Conservation (phyloP, 2,888 invertebrate genomes). For the Bimastos eiseni region DNA sequence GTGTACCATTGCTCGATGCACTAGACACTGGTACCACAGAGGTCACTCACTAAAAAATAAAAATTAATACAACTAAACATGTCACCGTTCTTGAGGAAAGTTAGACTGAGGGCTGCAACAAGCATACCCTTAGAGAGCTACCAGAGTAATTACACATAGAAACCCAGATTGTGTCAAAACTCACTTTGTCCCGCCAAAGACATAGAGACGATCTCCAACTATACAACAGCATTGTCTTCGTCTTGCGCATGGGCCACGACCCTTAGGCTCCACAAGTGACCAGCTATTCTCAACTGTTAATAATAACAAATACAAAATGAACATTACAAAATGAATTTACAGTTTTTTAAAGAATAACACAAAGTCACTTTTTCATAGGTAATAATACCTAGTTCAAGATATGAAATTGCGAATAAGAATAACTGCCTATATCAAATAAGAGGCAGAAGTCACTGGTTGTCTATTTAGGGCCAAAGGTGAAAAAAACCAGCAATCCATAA, state of each 20-base stretch:
- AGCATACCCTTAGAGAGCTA: neutral
- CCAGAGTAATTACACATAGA: neutral
- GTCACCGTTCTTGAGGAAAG: neutral
- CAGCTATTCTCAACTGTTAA: conserved; percentile 36
- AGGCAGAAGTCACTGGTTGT: no score
- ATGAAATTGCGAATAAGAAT: no score
- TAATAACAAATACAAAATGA: neutral
- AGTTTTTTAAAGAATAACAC: neutral
- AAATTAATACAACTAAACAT: no score
- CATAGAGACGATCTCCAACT: conserved; percentile 73
- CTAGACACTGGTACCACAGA: no score
- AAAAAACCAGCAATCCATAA: no score
- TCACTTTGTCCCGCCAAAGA: conserved; percentile 85
- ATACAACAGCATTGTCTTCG: conserved; percentile 77
- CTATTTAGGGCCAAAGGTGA: no score
- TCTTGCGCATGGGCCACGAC: conserved; percentile 59
- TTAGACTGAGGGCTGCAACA: neutral
- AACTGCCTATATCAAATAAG: no score
- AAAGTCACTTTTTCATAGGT: no score
- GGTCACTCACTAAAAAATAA: no score
- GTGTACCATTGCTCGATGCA: no score
- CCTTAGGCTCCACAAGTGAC: conserved; percentile 37
- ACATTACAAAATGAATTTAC: neutral
- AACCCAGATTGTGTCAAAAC: neutral
- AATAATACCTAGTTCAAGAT: no score